A percentile compares a stretch with the other conserved stretches of the same genome.
phyloP scores from a whole-genome alignment of 2,888 invertebrate species.

The Neria commutata region DNA sequence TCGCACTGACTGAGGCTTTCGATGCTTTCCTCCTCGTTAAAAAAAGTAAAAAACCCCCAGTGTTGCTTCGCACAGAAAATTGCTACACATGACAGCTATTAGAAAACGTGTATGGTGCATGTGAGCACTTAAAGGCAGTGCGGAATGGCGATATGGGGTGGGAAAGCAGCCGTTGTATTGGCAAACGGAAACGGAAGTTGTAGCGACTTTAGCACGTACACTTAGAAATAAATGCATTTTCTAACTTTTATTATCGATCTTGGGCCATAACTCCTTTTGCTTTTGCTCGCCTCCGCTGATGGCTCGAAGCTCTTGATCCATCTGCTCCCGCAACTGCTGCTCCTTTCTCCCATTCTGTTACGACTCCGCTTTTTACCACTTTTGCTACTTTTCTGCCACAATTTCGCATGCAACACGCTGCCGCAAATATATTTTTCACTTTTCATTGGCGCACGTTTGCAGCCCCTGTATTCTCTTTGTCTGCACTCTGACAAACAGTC shows the following conservation, averaged over 20 bases:
- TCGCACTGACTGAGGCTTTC: too few species aligned
- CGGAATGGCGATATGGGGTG: too few species aligned
- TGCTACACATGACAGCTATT: too few species aligned
- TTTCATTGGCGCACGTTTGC: constrained; percentile 13
- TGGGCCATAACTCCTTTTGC: not conserved
- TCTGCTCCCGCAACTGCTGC: too few species aligned
- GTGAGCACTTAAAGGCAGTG: too few species aligned
- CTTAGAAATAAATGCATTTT: not conserved
- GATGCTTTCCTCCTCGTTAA: too few species aligned
- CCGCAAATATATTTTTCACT: constrained; percentile 50
- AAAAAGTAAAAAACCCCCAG: too few species aligned
- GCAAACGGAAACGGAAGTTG: not conserved
- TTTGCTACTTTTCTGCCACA: constrained; percentile 10
- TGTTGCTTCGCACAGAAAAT: too few species aligned
- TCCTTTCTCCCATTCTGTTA: not conserved
- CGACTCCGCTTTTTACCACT: not conserved
- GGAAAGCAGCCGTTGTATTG: not conserved
- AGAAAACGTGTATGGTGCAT: too few species aligned
- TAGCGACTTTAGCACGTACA: not conserved
- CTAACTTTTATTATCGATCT: not conserved
- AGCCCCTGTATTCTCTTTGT: not conserved
- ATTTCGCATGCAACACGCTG: constrained; percentile 44
- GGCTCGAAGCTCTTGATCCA: too few species aligned
- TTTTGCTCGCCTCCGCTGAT: too few species aligned
- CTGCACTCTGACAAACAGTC: not conserved